Percentiles rank a stretch among this genome's conserved stretches.
phyloP scores from a whole-genome alignment of 2,888 invertebrate genomes.

The Dinocampus coccinellae region DNA sequence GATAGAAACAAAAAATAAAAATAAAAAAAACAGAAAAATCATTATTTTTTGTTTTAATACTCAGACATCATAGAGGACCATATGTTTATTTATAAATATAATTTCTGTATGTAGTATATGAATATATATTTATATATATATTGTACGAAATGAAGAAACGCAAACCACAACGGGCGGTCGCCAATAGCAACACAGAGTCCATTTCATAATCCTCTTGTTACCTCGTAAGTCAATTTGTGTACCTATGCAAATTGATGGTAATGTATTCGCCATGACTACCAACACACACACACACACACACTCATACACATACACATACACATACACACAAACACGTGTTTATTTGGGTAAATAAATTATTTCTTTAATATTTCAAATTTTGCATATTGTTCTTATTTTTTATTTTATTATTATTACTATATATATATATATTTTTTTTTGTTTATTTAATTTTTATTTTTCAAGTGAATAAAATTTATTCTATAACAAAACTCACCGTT shows the following conservation, averaged over 20 bases:
- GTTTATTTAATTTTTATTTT: no score
- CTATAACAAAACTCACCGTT: no score
- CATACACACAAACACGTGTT: no score
- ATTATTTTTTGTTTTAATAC: conserved; percentile 19
- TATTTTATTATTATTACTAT: no score
- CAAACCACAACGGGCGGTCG: background rate
- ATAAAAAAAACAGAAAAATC: no score
- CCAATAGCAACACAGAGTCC: conserved; percentile 40
- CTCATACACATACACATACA: background rate
- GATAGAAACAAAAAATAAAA: no score
- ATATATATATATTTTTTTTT: no score
- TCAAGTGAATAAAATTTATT: no score
- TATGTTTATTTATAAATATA: background rate
- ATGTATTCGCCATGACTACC: conserved; percentile 50
- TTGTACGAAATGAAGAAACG: conserved; percentile 1
- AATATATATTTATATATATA: background rate
- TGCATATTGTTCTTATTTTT: no score
- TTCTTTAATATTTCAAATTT: no score
- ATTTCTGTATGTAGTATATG: conserved; percentile 6
- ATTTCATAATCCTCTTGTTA: conserved; percentile 52
- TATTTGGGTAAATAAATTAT: no score
- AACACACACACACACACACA: background rate
- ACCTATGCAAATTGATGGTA: conserved; percentile 59
- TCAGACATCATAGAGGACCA: background rate
- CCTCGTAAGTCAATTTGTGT: conserved; percentile 56